A percentile compares a stretch with the other conserved stretches of the same genome.
Evolutionary conservation across 2,113 vertebrate species (phyloP).

Genomic region (Nannospalax galili): DNA sequence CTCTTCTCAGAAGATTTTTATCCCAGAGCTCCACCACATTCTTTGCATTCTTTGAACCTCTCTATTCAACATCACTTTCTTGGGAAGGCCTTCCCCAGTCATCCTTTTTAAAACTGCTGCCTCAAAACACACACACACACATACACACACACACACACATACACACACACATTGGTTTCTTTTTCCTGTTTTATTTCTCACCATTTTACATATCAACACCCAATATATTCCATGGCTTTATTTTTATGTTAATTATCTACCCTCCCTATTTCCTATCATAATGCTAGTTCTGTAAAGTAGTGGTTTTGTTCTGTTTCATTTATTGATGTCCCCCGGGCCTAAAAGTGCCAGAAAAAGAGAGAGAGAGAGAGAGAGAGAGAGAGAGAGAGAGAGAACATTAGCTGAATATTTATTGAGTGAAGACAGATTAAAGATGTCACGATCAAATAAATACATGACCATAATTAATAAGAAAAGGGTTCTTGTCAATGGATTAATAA

Average conservation of each 20-base stretch:
- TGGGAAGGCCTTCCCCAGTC: neutral
- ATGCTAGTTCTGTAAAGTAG: neutral
- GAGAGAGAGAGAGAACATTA: neutral
- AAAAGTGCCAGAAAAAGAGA: neutral
- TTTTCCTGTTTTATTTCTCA: neutral
- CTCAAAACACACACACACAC: neutral
- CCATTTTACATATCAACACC: neutral
- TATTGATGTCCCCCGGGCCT: neutral
- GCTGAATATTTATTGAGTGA: neutral
- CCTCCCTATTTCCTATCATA: neutral
- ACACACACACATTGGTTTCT: neutral
- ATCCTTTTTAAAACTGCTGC: neutral
- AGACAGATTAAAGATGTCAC: neutral
- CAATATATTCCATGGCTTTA: neutral
- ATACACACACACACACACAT: neutral
- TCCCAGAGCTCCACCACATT: neutral
- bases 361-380: too few species aligned
- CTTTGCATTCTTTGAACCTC: neutral
- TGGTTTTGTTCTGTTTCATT: neutral
- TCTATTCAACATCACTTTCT: neutral
- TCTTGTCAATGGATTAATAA: neutral
- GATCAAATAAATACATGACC: neutral
- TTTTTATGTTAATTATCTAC: neutral
- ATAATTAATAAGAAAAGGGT: neutral
- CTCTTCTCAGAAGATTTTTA: neutral